Percentiles rank a stretch among this genome's conserved stretches.
phyloP scores from a whole-genome alignment of 2,888 invertebrate genomes.

The Hydriomena furcata region DNA sequence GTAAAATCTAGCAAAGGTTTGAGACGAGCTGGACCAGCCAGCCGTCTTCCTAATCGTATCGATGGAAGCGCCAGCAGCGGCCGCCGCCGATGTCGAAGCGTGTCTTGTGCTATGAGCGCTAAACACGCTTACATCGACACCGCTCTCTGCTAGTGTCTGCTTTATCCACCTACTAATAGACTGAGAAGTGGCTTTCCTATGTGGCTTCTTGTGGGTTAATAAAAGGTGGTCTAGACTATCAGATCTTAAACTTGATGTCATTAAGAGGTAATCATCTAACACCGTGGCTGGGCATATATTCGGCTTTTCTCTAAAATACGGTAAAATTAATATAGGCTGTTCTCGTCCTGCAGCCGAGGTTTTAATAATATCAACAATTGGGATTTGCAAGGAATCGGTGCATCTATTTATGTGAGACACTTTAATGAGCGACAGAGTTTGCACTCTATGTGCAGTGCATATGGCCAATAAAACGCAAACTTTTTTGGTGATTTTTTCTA shows the following conservation, averaged over 20 bases:
- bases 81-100: slow-evolving; percentile 21
- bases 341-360: slow-evolving; percentile 13
- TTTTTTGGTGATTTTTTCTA: slow-evolving; percentile 38
- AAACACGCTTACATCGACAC: slow-evolving; percentile 15
- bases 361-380: slow-evolving; percentile 11
- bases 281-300: slow-evolving; percentile 17
- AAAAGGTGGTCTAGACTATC: background rate
- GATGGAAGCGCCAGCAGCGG: slow-evolving; percentile 16
- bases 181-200: slow-evolving; percentile 7
- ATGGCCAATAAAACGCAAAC: slow-evolving; percentile 35
- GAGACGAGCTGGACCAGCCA: slow-evolving; percentile 25
- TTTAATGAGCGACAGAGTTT: slow-evolving; percentile 14
- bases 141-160: slow-evolving; percentile 7
- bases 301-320: slow-evolving; percentile 5
- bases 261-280: slow-evolving; percentile 4
- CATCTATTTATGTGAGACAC: background rate
- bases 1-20: slow-evolving; percentile 16
- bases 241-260: slow-evolving; percentile 2
- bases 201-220: slow-evolving; percentile 4
- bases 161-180: slow-evolving; percentile 20
- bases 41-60: slow-evolving; percentile 27
- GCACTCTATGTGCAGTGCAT: slow-evolving; percentile 22
- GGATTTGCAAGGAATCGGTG: background rate
- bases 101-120: slow-evolving; percentile 20
- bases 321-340: slow-evolving; percentile 7